Conservation (phyloP, 2,113 vertebrate species). For the Haplochromis burtoni region DNA sequence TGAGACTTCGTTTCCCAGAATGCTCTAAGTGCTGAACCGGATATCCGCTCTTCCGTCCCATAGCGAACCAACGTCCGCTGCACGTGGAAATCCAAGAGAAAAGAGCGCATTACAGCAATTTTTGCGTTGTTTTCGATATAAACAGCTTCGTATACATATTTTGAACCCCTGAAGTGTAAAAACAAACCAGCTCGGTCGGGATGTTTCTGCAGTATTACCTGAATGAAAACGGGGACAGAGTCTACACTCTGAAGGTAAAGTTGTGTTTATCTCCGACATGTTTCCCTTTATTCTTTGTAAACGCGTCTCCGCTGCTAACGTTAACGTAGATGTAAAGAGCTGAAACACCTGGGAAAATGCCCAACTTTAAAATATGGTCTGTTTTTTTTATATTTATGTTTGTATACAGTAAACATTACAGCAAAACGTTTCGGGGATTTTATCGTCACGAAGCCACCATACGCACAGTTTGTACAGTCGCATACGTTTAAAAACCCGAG, state of each 20-base stretch:
- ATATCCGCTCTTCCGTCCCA: background rate
- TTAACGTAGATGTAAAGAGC: background rate
- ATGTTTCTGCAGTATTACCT: slow-evolving; percentile 87
- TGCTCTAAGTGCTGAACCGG: background rate
- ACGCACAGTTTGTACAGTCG: background rate
- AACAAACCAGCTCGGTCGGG: background rate
- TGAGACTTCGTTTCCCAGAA: slow-evolving; percentile 28
- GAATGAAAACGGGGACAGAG: slow-evolving; percentile 75
- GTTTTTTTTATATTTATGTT: background rate
- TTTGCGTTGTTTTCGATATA: background rate
- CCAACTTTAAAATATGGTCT: background rate
- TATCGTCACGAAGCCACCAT: background rate
- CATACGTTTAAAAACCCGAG: background rate
- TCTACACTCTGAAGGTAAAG: slow-evolving; percentile 84
- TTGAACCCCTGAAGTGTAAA: background rate
- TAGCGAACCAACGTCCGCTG: fast-evolving
- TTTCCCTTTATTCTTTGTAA: background rate
- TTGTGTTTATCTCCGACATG: background rate
- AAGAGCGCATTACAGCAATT: fast-evolving
- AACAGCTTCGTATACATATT: background rate
- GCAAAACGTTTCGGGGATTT: background rate
- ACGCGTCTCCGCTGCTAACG: fast-evolving
- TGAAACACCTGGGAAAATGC: background rate
- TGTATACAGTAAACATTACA: background rate
- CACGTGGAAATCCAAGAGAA: slow-evolving; percentile 14